These are phyloP conservation scores for Danio albolineatus DNA, from an alignment of 2,797 vertebrate genomes.

Conservation along the genomic window DNA sequence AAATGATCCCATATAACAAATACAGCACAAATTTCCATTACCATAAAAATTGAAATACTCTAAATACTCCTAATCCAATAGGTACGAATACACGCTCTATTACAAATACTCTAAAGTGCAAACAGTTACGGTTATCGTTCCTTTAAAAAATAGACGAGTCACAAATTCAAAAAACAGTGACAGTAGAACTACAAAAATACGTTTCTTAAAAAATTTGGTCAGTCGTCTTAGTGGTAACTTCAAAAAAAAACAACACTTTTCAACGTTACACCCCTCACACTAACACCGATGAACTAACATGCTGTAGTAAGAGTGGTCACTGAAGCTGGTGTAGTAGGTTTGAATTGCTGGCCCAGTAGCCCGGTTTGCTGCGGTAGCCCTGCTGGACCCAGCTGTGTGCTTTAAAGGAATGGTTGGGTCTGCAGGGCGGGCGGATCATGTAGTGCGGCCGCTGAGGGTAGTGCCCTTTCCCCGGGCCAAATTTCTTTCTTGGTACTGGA, in stretches of 20 bases:
- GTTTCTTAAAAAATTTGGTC: conserved; percentile 63
- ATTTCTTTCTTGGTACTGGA: conserved; percentile 64
- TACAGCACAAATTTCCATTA: conserved; percentile 71
- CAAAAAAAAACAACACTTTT: conserved; percentile 53
- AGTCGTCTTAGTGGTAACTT: conserved; percentile 65
- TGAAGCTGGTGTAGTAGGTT: conserved; percentile 62
- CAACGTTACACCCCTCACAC: conserved; percentile 54
- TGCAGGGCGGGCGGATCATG: conserved; percentile 63
- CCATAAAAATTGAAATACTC: conserved; percentile 68
- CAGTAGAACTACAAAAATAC: conserved; percentile 64
- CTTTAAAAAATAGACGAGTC: conserved; percentile 57
- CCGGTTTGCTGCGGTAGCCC: conserved; percentile 57
- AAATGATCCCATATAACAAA: conserved; percentile 71
- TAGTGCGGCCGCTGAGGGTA: conserved; percentile 61
- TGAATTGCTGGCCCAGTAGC: conserved; percentile 67
- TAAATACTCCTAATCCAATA: conserved; percentile 71
- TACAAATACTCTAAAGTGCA: conserved; percentile 81
- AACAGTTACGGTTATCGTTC: conserved; percentile 60
- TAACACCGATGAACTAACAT: conserved; percentile 51
- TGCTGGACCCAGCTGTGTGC: conserved; percentile 68
- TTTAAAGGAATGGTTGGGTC: conserved; percentile 57
- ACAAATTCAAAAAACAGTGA: conserved; percentile 58
- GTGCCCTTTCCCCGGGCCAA: conserved; percentile 51
- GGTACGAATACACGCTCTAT: conserved; percentile 66
- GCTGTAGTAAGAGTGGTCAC: conserved; percentile 56